These are phyloP conservation scores for Pollenia labialis DNA, from an alignment of 2,888 invertebrate genomes.

Conservation along the genomic window DNA sequence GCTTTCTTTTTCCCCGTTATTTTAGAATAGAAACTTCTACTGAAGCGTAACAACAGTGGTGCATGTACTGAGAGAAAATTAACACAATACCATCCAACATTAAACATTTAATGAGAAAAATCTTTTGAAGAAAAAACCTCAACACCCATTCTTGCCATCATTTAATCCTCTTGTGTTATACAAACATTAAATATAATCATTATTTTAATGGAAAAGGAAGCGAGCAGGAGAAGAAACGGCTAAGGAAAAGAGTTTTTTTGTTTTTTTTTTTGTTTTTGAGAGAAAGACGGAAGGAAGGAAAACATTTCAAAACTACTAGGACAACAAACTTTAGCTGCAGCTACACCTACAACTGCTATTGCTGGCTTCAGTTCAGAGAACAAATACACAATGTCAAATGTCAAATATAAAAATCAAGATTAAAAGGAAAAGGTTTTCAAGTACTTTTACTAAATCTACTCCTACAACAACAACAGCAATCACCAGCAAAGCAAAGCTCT, in stretches of 20 bases:
- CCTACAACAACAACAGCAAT: conserved; percentile 1
- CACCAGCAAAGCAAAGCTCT: conserved; percentile 22
- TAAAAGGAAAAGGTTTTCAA: conserved; percentile 58
- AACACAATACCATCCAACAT: conserved; percentile 21
- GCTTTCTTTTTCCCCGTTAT: conserved; percentile 12
- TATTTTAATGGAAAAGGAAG: conserved; percentile 8
- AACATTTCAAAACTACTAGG: conserved; percentile 1
- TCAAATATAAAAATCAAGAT: conserved; percentile 65
- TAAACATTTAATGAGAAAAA: conserved; percentile 49
- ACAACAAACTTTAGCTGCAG: conserved; percentile 28
- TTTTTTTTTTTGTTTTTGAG: conserved; percentile 9
- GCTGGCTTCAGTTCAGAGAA: conserved; percentile 22
- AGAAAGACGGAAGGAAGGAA: conserved; percentile 41
- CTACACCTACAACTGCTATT: conserved; percentile 9
- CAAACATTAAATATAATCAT: conserved; percentile 44
- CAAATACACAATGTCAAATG: conserved; percentile 68
- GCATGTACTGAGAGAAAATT: conserved; percentile 15
- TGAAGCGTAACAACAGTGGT: conserved; percentile 1
- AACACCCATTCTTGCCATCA: neutral
- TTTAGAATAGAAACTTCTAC: conserved; percentile 35
- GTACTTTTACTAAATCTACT: conserved; percentile 36
- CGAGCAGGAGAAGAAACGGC: neutral
- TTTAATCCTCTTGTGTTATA: conserved; percentile 41
- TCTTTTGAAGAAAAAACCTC: neutral
- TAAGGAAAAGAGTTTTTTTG: neutral